Base-by-base conservation (phyloP, 2,888 invertebrate genomes). In the Neuroscelio doddi region DNA sequence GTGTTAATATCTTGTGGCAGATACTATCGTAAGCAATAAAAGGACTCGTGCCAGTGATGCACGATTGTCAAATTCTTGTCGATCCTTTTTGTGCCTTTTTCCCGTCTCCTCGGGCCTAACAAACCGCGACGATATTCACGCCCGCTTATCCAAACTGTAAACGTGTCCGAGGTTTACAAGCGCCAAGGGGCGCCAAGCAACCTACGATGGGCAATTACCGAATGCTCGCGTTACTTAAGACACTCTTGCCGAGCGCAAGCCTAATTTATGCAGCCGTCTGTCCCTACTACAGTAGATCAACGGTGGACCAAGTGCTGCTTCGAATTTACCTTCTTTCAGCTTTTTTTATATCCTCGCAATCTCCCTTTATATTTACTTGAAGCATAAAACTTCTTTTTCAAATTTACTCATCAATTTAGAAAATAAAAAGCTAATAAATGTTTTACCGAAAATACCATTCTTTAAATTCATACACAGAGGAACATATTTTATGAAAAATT, bases 201-300 rank as follows among this genome's bases (percentile, higher is more conserved):
- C 45, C 39, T 51, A 52, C 39, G 58, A 49, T 36, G 51, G 68
- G 64, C 68, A 68, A 70, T 70, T 70, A 70, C 64, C 64, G 61
- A 65, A 63, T 59, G 61, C 44, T 44, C 55, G 68, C 45, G 56
- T 65, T 68, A 65, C 58, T 57, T 62, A 53, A 63, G 68, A 58
- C 51, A 62, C 26, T 55, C 64, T 62, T 61, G 42, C 64, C 38
- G 15, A 21, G 58, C 49, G 62, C 58, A 50, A 47, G 44, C 50
- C 59, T 70, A 71, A 71, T 71, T 71, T 70, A 70, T 70, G 66
- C 71, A 67, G 62, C 46, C 55, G 53, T 55, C 53, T 46, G 64
- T 51, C 49, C 50, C 51, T 57, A n/a, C n/a, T n/a, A 34, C 52
- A 44, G 47, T 52, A 66, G 47, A 49, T 45, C 56, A 34, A 29